Base-by-base conservation (phyloP, 2,888 invertebrate genomes). In the Andrena dorsata region DNA sequence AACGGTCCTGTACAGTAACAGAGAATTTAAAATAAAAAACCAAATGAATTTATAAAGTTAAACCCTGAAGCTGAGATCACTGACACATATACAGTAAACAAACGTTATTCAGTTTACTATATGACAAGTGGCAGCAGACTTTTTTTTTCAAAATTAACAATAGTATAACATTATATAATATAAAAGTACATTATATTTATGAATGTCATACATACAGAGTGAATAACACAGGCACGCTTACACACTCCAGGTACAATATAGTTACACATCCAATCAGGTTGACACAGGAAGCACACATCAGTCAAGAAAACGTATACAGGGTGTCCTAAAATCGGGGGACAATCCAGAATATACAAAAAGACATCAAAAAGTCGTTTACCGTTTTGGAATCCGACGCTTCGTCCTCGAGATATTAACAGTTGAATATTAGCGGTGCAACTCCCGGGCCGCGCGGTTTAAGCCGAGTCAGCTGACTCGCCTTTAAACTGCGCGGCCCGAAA, bases 131-230 rank as follows among this genome's bases (percentile, higher is more conserved):
- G 58, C 35, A 60, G 49, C 41, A 26, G 13, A 32, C 32, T 41
- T 30, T 41, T 35, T 35, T 49, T 49, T 35, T 13, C 49, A 61
- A 35, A 61, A 72, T 56, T 64, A 64, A 72, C 28, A 76, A 20
- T 56, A 56, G 7, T 30, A 30, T 64, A 53, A 71, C 5, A 58
- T 60, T 41, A 23, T 63, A 41, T 26, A 63, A 35, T n/a, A 16
- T 32, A 16, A 69, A 26, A 30, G 23, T 49, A 32, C 8, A 75
- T 53, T 66, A 63, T 72, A 13, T 41, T 41, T 41, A 72, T 72
- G n/a, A 64, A 23, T 47, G 7, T 51, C 35, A 41, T 58, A 23
- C 26, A 28, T 51, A 30, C n/a, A 30, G 53, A 30, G 53, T 23
- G 23, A 3, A 23, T 56, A 5, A 71, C 10, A 32, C 20, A 60